phyloP scores from a whole-genome alignment of 2,113 vertebrate species.

The Urocitellus parryii region DNA sequence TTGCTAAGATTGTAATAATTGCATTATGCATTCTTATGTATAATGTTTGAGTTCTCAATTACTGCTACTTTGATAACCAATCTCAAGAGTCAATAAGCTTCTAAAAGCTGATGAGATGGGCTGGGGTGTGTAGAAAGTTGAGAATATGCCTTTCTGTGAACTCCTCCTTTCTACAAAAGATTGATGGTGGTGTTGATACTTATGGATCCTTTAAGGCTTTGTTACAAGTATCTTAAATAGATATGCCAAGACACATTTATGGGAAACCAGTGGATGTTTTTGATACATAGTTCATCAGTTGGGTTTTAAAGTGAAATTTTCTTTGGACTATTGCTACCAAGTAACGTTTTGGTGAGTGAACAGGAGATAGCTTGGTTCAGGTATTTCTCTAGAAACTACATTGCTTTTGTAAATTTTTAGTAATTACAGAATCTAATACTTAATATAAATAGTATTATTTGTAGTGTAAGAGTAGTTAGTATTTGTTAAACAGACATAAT shows the following conservation, averaged over 20 bases:
- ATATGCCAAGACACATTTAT: slow-evolving; percentile 43
- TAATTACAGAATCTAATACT: slow-evolving; percentile 10
- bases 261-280: background rate
- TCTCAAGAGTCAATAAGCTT: slow-evolving; percentile 53
- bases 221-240: background rate
- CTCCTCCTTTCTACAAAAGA: slow-evolving; percentile 8
- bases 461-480: slow-evolving; percentile 11
- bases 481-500: slow-evolving; percentile 20
- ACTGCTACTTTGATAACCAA: background rate
- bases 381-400: slow-evolving; percentile 8
- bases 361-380: slow-evolving; percentile 23
- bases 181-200: slow-evolving; percentile 48
- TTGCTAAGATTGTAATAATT: slow-evolving; percentile 44
- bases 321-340: slow-evolving; percentile 35
- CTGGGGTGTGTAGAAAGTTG: background rate
- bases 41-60: slow-evolving; percentile 1
- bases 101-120: slow-evolving; percentile 11
- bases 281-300: slow-evolving; percentile 27
- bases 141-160: slow-evolving; percentile 26
- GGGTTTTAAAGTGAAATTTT: slow-evolving; percentile 41
- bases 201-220: slow-evolving; percentile 39
- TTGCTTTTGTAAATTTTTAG: slow-evolving; percentile 16
- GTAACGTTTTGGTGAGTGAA: slow-evolving; percentile 68
- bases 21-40: slow-evolving; percentile 29
- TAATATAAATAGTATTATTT: slow-evolving; percentile 50